Evolutionary conservation across 2,888 invertebrate genomes (phyloP).

Genomic region (Pollenia labialis): DNA sequence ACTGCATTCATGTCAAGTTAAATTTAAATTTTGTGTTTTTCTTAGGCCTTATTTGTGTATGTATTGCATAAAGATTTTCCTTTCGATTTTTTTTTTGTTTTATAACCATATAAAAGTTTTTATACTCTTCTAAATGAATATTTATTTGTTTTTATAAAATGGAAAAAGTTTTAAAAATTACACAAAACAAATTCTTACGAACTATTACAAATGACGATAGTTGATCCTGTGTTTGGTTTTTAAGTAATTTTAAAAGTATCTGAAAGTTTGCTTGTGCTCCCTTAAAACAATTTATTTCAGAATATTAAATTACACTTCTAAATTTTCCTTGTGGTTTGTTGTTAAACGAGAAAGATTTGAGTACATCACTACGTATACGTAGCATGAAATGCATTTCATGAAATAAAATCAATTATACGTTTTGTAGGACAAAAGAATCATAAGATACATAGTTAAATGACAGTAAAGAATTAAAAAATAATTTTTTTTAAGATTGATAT

Average conservation of each 20-base stretch:
- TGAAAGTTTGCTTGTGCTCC: neutral
- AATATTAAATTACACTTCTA: neutral
- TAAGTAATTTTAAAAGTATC: neutral
- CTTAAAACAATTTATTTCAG: slow-evolving; percentile 24
- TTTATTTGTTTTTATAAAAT: no score
- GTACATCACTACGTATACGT: neutral
- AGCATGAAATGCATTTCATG: neutral
- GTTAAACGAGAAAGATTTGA: neutral
- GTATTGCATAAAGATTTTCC: neutral
- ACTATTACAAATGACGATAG: neutral
- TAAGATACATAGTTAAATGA: neutral
- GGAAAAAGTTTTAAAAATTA: slow-evolving; percentile 7
- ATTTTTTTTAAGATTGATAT: neutral
- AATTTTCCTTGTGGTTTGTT: neutral
- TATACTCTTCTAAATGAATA: no score
- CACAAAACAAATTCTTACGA: neutral
- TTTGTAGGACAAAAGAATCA: neutral
- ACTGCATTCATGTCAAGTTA: slow-evolving; percentile 60
- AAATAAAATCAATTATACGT: slow-evolving; percentile 26
- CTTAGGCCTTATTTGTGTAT: slow-evolving; percentile 31
- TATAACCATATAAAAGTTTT: neutral
- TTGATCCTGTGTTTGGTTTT: neutral
- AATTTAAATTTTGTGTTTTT: slow-evolving; percentile 53
- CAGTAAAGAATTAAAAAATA: neutral
- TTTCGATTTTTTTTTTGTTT: neutral